These are phyloP conservation scores for Microctonus hyperodae DNA, from an alignment of 2,888 invertebrate genomes.

Conservation along the genomic window DNA sequence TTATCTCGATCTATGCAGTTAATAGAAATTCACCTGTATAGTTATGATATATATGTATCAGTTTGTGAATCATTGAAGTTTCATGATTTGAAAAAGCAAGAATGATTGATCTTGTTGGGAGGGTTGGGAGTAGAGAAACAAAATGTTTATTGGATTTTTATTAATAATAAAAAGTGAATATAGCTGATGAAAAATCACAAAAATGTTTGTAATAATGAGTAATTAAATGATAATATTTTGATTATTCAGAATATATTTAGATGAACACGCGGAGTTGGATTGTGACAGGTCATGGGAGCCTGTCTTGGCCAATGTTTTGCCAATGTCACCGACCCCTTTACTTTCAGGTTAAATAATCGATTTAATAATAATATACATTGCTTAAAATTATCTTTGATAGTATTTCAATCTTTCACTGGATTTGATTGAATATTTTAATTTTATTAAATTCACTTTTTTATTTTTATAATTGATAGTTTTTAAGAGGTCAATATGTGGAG, in stretches of 20 bases:
- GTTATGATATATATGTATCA: too few relatives aligned
- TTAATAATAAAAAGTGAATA: neutral
- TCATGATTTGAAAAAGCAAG: neutral
- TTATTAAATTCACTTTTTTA: neutral
- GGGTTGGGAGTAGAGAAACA: neutral
- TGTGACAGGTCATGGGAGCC: conserved; percentile 64
- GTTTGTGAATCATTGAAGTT: neutral
- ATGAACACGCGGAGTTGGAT: conserved; percentile 50
- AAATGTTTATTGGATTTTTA: conserved; percentile 1
- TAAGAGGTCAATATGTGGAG: too few relatives aligned
- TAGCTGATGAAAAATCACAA: neutral
- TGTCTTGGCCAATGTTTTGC: conserved; percentile 65
- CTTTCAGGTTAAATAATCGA: conserved; percentile 51
- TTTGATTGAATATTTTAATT: neutral
- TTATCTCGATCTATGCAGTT: too few relatives aligned
- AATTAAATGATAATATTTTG: conserved; percentile 11
- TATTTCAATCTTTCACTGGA: too few relatives aligned
- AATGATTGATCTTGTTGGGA: neutral
- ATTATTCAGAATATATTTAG: conserved; percentile 43
- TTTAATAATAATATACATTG: conserved; percentile 5
- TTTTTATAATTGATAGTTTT: conserved; percentile 16
- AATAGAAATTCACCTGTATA: too few relatives aligned
- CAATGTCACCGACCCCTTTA: conserved; percentile 52
- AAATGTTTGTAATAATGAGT: too few relatives aligned
- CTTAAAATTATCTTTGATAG: neutral